Base-by-base conservation (phyloP, 2,797 vertebrate genomes). In the Gymnothorax javanicus region DNA sequence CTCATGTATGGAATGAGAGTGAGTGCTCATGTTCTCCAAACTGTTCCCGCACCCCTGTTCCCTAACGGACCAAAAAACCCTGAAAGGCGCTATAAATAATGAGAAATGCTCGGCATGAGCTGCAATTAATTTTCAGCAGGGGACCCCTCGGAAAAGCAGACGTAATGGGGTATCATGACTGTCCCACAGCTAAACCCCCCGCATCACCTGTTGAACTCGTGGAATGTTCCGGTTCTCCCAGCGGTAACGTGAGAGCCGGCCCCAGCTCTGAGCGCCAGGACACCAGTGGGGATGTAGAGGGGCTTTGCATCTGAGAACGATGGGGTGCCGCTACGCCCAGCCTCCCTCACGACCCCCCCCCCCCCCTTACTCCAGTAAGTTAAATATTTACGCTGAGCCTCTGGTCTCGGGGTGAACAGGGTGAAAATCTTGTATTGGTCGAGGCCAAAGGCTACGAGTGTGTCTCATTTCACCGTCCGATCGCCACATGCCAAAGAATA, bases 61-160 rank as follows among this genome's bases (percentile, higher is more conserved):
- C 59, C 54, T 57, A 50, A 62, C 23, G 67, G 69, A 43, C 59
- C 71, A 59, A 57, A 23, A 33, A 59, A 57, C 83, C 83, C 43
- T 75, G 67, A 84, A 62, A 56, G 25, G 82, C 43, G 73, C 86
- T 87, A 82, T 85, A 82, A 85, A 87, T 87, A 87, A 87, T 67
- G n/a, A n/a, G 71, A 33, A 43, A 59, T 64, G 87, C 83, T 87
- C 83, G 64, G 58, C 23, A 50, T 12, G 71, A 56, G 50, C 50
- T 58, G 73, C 79, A 67, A 84, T 87, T 81, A 85, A 84, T 87
- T 87, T 79, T 58, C 50, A 59, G 43, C 17, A 27, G 71, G 86
- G 57, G 86, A 87, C 25, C 86, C 83, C 33, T 84, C 54, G 58
- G 69, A 64, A 69, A 43, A 87, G 83, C 23, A 85, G 86, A 87